Conservation (phyloP, 2,888 invertebrate species). For the Melinaea marsaeus region DNA sequence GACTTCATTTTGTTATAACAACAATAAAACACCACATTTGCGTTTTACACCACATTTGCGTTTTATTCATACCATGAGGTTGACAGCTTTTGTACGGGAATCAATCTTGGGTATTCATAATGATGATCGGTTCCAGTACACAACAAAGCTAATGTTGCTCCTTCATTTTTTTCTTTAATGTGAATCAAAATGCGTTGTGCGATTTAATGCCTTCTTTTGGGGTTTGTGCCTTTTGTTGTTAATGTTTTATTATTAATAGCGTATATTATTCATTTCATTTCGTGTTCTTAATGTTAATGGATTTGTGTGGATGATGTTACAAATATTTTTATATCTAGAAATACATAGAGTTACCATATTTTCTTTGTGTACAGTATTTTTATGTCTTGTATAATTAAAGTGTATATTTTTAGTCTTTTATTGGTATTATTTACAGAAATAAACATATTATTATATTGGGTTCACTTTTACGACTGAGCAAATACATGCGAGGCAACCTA, state of each 20-base stretch:
- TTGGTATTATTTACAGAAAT: neutral
- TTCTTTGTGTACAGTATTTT: neutral
- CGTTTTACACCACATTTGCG: slow-evolving; percentile 47
- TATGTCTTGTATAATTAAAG: neutral
- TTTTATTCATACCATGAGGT: slow-evolving; percentile 58
- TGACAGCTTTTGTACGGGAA: slow-evolving; percentile 70
- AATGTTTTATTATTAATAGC: slow-evolving; percentile 33
- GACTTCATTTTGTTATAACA: slow-evolving; percentile 74
- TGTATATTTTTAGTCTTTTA: neutral
- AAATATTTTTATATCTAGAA: neutral
- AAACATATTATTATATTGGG: slow-evolving; percentile 2
- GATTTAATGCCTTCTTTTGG: slow-evolving; percentile 27
- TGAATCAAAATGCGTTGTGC: slow-evolving; percentile 26
- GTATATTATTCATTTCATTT: slow-evolving; percentile 35
- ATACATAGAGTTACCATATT: neutral
- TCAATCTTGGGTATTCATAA: slow-evolving; percentile 69
- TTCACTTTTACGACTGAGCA: slow-evolving; percentile 26
- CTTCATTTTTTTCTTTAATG: slow-evolving; percentile 44
- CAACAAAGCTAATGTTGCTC: slow-evolving; percentile 68
- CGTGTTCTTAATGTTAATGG: neutral
- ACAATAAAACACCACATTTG: slow-evolving; percentile 55
- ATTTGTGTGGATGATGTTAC: neutral
- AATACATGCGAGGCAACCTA: slow-evolving; percentile 46
- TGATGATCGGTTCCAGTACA: slow-evolving; percentile 68
- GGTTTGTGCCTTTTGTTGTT: slow-evolving; percentile 32